Evolutionary conservation across 2,797 vertebrate genomes (phyloP).

Genomic region (Nyctibius grandis): DNA sequence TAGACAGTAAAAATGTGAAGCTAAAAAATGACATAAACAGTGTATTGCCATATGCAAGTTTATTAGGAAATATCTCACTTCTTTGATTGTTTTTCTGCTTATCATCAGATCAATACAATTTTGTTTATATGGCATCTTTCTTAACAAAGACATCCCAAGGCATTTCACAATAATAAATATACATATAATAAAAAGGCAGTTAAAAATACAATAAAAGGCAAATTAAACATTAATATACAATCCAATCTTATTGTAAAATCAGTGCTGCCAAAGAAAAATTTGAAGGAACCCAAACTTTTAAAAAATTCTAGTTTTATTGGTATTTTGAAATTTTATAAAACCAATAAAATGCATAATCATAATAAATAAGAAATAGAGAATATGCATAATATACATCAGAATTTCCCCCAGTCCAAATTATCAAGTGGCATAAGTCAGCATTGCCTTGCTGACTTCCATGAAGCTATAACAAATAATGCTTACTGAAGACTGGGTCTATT

Average conservation of each 20-base stretch:
- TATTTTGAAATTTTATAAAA: slow-evolving; percentile 23
- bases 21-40: background rate
- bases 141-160: slow-evolving; percentile 30
- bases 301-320: background rate
- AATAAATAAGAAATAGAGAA: background rate
- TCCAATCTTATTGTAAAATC: slow-evolving; percentile 1
- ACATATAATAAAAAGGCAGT: slow-evolving; percentile 48
- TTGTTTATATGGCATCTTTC: slow-evolving; percentile 34
- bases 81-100: slow-evolving; percentile 33
- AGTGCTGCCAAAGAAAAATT: background rate
- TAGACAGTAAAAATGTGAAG: slow-evolving; percentile 24
- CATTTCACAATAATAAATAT: slow-evolving; percentile 34
- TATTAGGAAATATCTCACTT: slow-evolving; percentile 58
- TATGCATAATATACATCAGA: background rate
- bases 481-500: background rate
- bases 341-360: background rate
- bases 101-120: slow-evolving; percentile 49
- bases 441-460: background rate
- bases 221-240: slow-evolving; percentile 35
- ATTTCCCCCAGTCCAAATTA: background rate
- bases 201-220: slow-evolving; percentile 44
- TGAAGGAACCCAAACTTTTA: background rate
- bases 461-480: background rate
- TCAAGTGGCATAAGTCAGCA: background rate
- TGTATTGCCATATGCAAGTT: background rate